A percentile compares a stretch with the other conserved stretches of the same genome.
Conservation (phyloP, 2,888 invertebrate genomes). For the Ctenicera cuprea region DNA sequence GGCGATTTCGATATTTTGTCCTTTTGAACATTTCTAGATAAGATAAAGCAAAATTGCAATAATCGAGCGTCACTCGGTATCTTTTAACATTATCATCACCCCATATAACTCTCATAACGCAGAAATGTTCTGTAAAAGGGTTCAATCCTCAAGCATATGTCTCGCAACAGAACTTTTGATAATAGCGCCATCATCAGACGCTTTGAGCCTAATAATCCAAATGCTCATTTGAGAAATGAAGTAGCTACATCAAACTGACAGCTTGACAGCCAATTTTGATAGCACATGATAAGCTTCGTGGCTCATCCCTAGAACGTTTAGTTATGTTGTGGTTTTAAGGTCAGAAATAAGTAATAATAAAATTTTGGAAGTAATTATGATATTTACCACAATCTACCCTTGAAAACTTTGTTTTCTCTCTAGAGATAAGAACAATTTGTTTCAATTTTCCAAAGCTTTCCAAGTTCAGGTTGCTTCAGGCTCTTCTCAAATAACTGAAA, state of each 20-base stretch:
- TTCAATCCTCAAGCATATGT: conserved; percentile 4
- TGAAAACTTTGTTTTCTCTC: neutral
- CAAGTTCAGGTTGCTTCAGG: neutral
- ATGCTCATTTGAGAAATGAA: conserved; percentile 33
- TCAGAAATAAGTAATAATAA: neutral
- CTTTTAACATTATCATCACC: conserved; percentile 1
- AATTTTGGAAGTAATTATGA: neutral
- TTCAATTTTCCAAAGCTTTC: conserved; percentile 16
- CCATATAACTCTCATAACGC: conserved; percentile 7
- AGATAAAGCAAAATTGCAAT: neutral
- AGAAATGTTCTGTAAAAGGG: neutral
- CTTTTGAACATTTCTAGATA: neutral
- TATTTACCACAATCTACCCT: neutral
- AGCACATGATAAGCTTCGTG: neutral
- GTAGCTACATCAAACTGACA: conserved; percentile 30
- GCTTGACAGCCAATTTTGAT: conserved; percentile 34
- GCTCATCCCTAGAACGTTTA: neutral
- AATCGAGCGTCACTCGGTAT: neutral
- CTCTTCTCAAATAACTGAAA: conserved; percentile 4
- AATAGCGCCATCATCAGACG: conserved; percentile 4
- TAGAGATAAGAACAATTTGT: conserved; percentile 21
- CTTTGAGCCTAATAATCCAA: conserved; percentile 26
- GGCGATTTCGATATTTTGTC: neutral
- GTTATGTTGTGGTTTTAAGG: neutral
- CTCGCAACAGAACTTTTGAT: conserved; percentile 19